These are phyloP conservation scores for Papilio dardanus DNA, from an alignment of 1,140 invertebrate genomes.

Conservation along the genomic window DNA sequence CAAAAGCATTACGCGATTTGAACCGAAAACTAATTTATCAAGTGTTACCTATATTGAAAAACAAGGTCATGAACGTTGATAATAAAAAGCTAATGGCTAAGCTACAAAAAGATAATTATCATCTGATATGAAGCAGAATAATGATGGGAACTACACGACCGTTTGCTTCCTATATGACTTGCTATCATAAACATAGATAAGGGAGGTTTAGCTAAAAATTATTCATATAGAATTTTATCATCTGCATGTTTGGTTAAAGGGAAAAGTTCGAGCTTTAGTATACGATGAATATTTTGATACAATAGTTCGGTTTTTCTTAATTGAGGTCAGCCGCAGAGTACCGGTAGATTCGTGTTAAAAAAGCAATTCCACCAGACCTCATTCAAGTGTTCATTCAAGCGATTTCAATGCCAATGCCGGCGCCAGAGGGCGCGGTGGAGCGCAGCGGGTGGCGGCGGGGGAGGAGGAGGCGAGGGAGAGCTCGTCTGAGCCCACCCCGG, in stretches of 20 bases:
- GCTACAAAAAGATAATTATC: background rate
- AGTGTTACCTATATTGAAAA: constrained; percentile 4
- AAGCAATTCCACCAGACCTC: constrained; percentile 1
- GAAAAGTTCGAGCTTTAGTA: no score
- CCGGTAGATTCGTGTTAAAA: constrained; percentile 2
- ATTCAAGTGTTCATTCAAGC: constrained; percentile 21
- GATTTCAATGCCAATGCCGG: constrained; percentile 14
- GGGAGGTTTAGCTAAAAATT: no score
- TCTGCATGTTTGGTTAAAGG: no score
- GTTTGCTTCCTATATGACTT: background rate
- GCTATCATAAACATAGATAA: no score
- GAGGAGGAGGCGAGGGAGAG: background rate
- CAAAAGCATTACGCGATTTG: constrained; percentile 1
- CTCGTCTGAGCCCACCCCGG: constrained; percentile 10
- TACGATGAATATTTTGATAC: background rate
- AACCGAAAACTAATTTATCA: background rate
- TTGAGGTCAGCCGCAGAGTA: background rate
- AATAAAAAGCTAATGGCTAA: background rate
- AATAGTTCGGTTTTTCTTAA: background rate
- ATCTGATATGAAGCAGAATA: background rate
- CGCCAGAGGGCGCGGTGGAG: background rate
- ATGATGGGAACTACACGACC: background rate
- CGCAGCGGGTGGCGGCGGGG: background rate
- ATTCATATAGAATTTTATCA: no score
- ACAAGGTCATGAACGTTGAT: background rate